Percentiles rank a stretch among this genome's conserved stretches.
phyloP scores from a whole-genome alignment of 2,888 invertebrate species.

The Odontomyia ornata region DNA sequence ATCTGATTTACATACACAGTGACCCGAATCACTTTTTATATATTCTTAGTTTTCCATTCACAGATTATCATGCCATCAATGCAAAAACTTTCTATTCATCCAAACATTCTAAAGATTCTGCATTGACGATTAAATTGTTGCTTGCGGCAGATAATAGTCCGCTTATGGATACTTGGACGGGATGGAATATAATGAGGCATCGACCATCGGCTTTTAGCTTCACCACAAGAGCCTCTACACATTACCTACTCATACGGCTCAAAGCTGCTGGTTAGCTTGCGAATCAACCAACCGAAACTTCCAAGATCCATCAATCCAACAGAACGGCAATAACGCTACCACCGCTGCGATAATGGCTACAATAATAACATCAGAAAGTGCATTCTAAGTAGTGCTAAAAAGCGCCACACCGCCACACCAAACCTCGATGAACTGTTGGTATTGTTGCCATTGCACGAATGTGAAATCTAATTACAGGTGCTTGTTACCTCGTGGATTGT shows the following conservation, averaged over 20 bases:
- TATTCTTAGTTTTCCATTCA: background rate
- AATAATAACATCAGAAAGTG: background rate
- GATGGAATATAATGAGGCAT: background rate
- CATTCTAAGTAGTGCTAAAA: background rate
- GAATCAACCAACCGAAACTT: background rate
- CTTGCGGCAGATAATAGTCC: slow-evolving; percentile 27
- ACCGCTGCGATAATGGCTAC: background rate
- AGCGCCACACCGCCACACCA: too few species aligned
- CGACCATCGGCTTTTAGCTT: background rate
- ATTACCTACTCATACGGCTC: background rate
- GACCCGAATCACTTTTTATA: slow-evolving; percentile 27
- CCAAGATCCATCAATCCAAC: background rate
- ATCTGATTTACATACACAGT: slow-evolving; percentile 26
- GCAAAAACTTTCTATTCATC: slow-evolving; percentile 35
- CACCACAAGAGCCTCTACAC: background rate
- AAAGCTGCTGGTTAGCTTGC: background rate
- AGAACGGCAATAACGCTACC: slow-evolving; percentile 4
- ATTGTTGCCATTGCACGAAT: slow-evolving; percentile 3
- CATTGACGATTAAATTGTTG: slow-evolving; percentile 3
- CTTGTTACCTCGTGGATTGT: background rate
- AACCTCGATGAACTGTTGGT: background rate
- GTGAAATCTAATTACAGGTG: slow-evolving; percentile 24
- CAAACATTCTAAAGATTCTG: slow-evolving; percentile 35
- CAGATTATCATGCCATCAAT: background rate
- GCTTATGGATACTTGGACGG: slow-evolving; percentile 9